These are phyloP conservation scores for Eulithis testata DNA, from an alignment of 2,888 invertebrate genomes.

Conservation along the genomic window DNA sequence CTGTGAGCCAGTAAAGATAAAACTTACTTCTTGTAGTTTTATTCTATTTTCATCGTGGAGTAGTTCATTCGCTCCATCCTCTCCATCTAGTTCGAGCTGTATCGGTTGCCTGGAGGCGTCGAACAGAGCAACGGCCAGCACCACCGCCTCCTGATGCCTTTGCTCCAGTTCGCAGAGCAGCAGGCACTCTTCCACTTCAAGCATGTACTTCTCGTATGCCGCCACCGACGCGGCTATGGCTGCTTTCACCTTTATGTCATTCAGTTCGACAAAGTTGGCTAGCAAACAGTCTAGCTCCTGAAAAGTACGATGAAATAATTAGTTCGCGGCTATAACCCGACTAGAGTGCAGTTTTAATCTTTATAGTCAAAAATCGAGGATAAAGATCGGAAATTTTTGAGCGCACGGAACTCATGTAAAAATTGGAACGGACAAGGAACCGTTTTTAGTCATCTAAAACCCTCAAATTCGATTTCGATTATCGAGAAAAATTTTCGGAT, in stretches of 20 bases:
- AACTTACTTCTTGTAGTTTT: slow-evolving; percentile 13
- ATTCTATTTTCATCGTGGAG: slow-evolving; percentile 11
- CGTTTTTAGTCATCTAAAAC: no score
- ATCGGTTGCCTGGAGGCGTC: slow-evolving; percentile 4
- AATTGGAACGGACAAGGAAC: no score
- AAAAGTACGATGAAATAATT: neutral
- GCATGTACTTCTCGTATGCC: slow-evolving; percentile 26
- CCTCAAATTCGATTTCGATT: no score
- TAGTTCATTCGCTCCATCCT: neutral
- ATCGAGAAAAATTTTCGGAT: no score
- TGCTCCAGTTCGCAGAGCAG: slow-evolving; percentile 12
- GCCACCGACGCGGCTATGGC: slow-evolving; percentile 15
- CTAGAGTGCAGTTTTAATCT: neutral
- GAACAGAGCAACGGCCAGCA: slow-evolving; percentile 13
- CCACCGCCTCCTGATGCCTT: slow-evolving; percentile 21
- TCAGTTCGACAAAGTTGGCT: slow-evolving; percentile 40
- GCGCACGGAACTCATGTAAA: no score
- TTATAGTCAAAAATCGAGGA: no score
- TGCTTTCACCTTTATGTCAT: slow-evolving; percentile 45
- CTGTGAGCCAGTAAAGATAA: neutral
- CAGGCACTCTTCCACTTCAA: slow-evolving; percentile 13
- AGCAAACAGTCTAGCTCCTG: slow-evolving; percentile 49
- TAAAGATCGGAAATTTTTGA: no score
- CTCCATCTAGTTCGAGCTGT: neutral
- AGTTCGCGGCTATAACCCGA: neutral